Conservation (phyloP, 2,888 invertebrate species). For the Cerastis rubricosa region DNA sequence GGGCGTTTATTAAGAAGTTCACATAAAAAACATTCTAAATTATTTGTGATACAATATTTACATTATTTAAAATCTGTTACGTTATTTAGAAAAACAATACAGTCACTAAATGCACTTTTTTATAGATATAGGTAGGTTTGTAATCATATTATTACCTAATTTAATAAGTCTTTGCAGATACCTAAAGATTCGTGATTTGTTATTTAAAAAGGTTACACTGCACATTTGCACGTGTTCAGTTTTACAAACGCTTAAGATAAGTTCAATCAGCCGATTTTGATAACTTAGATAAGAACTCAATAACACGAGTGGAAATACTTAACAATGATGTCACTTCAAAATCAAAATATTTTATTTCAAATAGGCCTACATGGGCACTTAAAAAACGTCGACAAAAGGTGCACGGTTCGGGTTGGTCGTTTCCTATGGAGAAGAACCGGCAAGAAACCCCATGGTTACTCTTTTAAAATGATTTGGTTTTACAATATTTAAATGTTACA, state of each 20-base stretch:
- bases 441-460: too few relatives aligned
- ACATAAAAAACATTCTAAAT: neutral
- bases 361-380: too few relatives aligned
- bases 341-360: too few relatives aligned
- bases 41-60: neutral
- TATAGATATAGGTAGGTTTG: neutral
- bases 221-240: conserved; percentile 17
- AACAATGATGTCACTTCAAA: neutral
- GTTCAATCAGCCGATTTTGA: conserved; percentile 25
- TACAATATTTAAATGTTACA: too few relatives aligned
- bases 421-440: too few relatives aligned
- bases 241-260: conserved; percentile 32
- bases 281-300: conserved; percentile 34
- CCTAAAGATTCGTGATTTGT: neutral
- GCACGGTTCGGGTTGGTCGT: too few relatives aligned
- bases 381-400: too few relatives aligned
- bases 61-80: neutral
- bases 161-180: neutral
- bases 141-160: neutral
- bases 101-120: neutral
- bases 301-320: conserved; percentile 13
- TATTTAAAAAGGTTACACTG: neutral
- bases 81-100: neutral
- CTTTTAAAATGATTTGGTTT: too few relatives aligned
- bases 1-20: neutral